A percentile compares a stretch with the other conserved stretches of the same genome.
These are phyloP conservation scores for Myodes glareolus DNA, from an alignment of 2,113 vertebrate species.

Conservation along the genomic window DNA sequence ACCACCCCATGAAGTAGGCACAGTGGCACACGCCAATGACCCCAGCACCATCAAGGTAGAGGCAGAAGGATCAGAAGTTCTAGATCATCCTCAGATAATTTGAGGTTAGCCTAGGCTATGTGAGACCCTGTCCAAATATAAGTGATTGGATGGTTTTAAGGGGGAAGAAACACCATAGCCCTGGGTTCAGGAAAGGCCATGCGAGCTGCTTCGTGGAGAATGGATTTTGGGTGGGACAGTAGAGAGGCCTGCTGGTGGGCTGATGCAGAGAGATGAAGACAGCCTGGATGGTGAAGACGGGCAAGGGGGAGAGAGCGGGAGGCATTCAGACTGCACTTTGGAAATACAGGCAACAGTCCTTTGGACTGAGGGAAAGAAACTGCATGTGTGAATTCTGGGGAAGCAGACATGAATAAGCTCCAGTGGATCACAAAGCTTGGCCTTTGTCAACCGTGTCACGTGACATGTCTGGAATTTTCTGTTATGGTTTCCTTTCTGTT, in stretches of 20 bases:
- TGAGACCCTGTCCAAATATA: not conserved
- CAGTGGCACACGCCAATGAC: not conserved
- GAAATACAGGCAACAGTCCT: not conserved
- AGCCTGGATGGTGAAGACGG: not conserved
- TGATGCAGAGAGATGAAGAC: not conserved
- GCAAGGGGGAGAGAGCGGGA: not conserved
- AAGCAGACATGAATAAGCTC: constrained; percentile 52
- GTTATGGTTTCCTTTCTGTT: constrained; percentile 74
- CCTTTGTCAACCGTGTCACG: constrained; percentile 63
- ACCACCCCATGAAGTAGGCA: not conserved
- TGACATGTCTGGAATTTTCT: constrained; percentile 77
- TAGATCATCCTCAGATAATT: not conserved
- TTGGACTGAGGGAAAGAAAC: constrained; percentile 5
- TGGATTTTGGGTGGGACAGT: not conserved
- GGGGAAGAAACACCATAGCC: not conserved
- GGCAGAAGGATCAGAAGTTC: not conserved
- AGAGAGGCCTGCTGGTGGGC: not conserved
- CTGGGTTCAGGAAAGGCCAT: not conserved
- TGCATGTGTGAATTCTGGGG: not conserved
- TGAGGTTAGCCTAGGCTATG: not conserved
- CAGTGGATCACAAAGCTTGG: constrained; percentile 61
- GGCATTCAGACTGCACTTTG: not conserved
- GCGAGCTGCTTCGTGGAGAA: not conserved
- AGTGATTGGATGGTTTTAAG: constrained; percentile 16
- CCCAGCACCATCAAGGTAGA: not conserved